Conservation (phyloP, 2,888 invertebrate species). For the Heliothis peltigera region DNA sequence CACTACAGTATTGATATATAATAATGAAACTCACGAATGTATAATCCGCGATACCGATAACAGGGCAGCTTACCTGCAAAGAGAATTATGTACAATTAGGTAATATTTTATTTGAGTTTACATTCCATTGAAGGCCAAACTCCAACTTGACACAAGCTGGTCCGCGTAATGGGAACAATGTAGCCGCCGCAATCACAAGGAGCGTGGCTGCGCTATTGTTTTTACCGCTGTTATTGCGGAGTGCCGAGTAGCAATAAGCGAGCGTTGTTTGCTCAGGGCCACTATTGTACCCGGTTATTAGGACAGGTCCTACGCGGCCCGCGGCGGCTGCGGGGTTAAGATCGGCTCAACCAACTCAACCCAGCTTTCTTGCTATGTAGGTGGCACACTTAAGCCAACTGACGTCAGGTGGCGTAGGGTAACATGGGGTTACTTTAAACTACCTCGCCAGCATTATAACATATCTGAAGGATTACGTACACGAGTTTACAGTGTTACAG, state of each 20-base stretch:
- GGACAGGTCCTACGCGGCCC: conserved; percentile 77
- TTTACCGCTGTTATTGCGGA: conserved; percentile 84
- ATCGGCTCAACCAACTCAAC: conserved; percentile 72
- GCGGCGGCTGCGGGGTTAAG: conserved; percentile 71
- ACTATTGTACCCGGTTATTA: conserved; percentile 86
- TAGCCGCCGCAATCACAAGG: conserved; percentile 80
- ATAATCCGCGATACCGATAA: conserved; percentile 57
- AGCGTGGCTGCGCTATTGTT: conserved; percentile 81
- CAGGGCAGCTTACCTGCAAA: conserved; percentile 71
- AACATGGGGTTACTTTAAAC: conserved; percentile 35
- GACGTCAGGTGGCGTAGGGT: conserved; percentile 53
- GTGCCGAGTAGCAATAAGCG: conserved; percentile 86
- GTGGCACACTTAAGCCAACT: conserved; percentile 65
- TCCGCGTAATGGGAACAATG: conserved; percentile 80
- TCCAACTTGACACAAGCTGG: conserved; percentile 76
- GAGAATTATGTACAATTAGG: conserved; percentile 57
- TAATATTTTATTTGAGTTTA: conserved; percentile 46
- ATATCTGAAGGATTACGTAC: conserved; percentile 54
- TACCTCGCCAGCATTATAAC: conserved; percentile 46
- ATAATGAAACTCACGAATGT: conserved; percentile 53
- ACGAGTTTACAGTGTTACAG: conserved; percentile 48
- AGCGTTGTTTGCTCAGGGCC: conserved; percentile 83
- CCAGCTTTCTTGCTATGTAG: conserved; percentile 68
- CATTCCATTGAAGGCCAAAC: conserved; percentile 70
- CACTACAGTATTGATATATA: conserved; percentile 34